Evolutionary conservation across 2,888 invertebrate species (phyloP).

Genomic region (Cetonia aurata): DNA sequence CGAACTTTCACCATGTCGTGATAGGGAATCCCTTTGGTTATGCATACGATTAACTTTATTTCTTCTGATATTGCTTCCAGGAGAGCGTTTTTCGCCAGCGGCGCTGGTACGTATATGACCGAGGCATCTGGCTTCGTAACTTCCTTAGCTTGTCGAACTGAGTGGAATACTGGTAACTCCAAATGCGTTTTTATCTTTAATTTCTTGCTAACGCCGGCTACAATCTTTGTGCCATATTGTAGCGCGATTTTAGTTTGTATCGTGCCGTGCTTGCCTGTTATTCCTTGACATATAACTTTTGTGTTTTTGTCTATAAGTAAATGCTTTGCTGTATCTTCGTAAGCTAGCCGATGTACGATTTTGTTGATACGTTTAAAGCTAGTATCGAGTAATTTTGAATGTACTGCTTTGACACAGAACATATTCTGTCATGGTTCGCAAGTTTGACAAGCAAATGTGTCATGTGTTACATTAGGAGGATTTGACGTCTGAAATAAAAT

Average conservation of each 20-base stretch:
- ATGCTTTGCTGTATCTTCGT: conserved; percentile 15
- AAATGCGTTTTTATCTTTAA: conserved; percentile 16
- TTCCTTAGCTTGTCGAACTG: conserved; percentile 27
- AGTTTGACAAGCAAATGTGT: conserved; percentile 7
- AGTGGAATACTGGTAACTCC: conserved; percentile 24
- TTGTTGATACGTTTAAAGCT: not conserved
- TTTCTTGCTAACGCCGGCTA: conserved; percentile 27
- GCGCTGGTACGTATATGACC: conserved; percentile 29
- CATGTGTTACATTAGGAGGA: not conserved
- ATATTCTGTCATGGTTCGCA: conserved; percentile 24
- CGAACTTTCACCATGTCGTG: conserved; percentile 32
- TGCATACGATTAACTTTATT: conserved; percentile 26
- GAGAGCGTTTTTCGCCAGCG: conserved; percentile 19
- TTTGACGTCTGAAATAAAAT: not conserved
- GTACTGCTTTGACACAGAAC: conserved; percentile 17
- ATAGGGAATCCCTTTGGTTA: conserved; percentile 37
- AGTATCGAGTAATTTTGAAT: not conserved
- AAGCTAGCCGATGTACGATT: not conserved
- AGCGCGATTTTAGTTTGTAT: conserved; percentile 28
- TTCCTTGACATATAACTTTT: conserved; percentile 35
- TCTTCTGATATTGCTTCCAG: conserved; percentile 29
- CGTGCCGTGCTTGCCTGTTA: conserved; percentile 35
- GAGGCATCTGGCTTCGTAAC: conserved; percentile 26
- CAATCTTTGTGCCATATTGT: conserved; percentile 25
- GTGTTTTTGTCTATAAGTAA: conserved; percentile 11